Conservation (phyloP, 2,888 invertebrate species). For the Parnassius glacialis region DNA sequence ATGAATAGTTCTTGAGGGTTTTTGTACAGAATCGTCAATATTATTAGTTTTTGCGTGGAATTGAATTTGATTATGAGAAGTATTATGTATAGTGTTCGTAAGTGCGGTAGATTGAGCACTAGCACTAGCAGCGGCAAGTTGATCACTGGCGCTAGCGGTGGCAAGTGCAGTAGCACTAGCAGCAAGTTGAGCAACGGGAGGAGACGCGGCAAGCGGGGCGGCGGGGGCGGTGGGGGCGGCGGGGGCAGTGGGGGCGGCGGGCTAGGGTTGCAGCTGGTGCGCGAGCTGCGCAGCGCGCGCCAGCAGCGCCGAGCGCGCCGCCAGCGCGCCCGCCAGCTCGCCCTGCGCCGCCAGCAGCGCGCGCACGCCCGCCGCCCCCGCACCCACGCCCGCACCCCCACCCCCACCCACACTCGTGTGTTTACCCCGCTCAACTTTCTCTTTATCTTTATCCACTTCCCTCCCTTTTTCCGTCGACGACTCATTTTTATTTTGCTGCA, state of each 20-base stretch:
- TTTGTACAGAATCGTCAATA: no score
- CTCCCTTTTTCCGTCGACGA: neutral
- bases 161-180: no score
- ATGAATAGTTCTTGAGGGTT: no score
- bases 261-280: slow-evolving; percentile 37
- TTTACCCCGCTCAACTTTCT: slow-evolving; percentile 18
- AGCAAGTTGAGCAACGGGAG: no score
- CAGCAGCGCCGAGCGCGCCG: slow-evolving; percentile 49
- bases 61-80: no score
- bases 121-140: no score
- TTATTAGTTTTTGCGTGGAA: no score
- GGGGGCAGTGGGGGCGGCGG: neutral
- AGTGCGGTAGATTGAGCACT: no score
- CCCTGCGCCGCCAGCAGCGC: slow-evolving; percentile 58
- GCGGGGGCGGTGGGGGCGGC: slow-evolving; percentile 8
- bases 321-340: slow-evolving; percentile 45
- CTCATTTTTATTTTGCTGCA: slow-evolving; percentile 8
- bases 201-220: no score
- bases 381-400: slow-evolving; percentile 40
- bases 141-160: no score
- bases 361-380: slow-evolving; percentile 51
- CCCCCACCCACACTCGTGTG: slow-evolving; percentile 31
- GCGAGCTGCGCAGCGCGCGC: slow-evolving; percentile 33
- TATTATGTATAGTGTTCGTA: no score
- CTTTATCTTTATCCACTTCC: slow-evolving; percentile 18